Evolutionary conservation across 2,888 invertebrate genomes (phyloP).

Genomic region (Apamea anceps): DNA sequence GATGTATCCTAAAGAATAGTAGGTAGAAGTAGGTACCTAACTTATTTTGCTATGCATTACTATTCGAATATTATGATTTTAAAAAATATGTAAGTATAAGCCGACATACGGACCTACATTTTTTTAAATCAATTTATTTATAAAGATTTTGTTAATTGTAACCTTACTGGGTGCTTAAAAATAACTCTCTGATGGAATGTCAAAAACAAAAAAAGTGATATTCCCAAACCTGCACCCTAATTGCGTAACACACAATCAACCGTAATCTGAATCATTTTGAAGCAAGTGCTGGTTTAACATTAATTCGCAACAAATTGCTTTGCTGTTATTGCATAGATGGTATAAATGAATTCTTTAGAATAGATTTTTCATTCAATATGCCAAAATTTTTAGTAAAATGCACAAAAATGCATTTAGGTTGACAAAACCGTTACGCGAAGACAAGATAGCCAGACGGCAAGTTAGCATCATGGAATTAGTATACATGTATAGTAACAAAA

Average conservation of each 20-base stretch:
- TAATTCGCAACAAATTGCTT: slow-evolving; percentile 26
- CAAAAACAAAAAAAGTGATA: too few species aligned
- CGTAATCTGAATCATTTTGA: too few species aligned
- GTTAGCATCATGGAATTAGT: too few species aligned
- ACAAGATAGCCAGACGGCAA: slow-evolving; percentile 77
- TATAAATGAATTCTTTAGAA: slow-evolving; percentile 6
- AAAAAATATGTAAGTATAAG: not conserved
- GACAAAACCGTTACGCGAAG: slow-evolving; percentile 66
- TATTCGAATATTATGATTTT: not conserved
- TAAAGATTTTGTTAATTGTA: too few species aligned
- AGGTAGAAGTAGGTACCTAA: not conserved
- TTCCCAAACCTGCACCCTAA: too few species aligned
- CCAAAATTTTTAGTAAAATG: slow-evolving; percentile 37
- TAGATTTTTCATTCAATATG: slow-evolving; percentile 16
- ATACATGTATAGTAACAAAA: too few species aligned
- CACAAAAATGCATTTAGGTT: slow-evolving; percentile 59
- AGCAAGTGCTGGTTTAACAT: too few species aligned
- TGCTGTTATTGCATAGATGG: slow-evolving; percentile 2
- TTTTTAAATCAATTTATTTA: too few species aligned
- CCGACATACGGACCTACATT: too few species aligned
- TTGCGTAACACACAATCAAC: too few species aligned
- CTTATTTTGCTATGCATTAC: not conserved
- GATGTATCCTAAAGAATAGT: not conserved
- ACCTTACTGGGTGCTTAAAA: too few species aligned
- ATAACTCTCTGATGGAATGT: too few species aligned